Conservation (phyloP, 2,113 vertebrate species). For the Mormyrus iriodes region DNA sequence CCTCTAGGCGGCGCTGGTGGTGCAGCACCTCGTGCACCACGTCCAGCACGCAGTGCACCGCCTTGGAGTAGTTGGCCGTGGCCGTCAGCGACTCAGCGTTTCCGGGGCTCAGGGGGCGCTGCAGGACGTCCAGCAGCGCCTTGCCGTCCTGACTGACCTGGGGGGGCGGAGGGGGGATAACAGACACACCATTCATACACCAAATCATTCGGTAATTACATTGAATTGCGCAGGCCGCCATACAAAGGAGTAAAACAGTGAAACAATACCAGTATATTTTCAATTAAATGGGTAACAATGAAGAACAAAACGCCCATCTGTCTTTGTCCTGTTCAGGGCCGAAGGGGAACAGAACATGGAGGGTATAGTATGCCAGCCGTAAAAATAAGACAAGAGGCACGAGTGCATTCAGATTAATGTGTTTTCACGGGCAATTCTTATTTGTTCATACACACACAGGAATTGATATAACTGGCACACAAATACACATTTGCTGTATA, state of each 20-base stretch:
- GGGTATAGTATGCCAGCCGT: neutral
- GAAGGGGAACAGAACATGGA: neutral
- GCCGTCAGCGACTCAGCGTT: conserved; percentile 75
- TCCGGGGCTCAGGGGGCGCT: conserved; percentile 72
- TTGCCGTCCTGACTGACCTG: conserved; percentile 83
- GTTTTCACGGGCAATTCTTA: neutral
- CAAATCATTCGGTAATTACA: neutral
- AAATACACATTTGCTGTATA: neutral
- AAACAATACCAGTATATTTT: neutral
- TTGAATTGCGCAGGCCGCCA: neutral
- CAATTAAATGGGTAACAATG: neutral
- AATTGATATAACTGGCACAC: neutral
- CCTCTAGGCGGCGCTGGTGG: conserved; percentile 83
- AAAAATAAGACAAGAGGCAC: neutral
- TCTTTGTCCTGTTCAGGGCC: neutral
- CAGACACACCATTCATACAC: neutral
- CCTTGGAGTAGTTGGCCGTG: conserved; percentile 80
- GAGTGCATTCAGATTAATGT: neutral
- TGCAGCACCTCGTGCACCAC: conserved; percentile 79
- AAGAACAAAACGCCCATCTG: neutral
- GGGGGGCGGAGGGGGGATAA: conserved; percentile 6
- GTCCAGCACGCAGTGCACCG: conserved; percentile 76
- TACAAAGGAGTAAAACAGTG: neutral
- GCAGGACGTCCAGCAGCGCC: conserved; percentile 81
- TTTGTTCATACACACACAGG: neutral